Evolutionary conservation across 2,797 vertebrate genomes (phyloP).

Genomic region (Periparus ater): DNA sequence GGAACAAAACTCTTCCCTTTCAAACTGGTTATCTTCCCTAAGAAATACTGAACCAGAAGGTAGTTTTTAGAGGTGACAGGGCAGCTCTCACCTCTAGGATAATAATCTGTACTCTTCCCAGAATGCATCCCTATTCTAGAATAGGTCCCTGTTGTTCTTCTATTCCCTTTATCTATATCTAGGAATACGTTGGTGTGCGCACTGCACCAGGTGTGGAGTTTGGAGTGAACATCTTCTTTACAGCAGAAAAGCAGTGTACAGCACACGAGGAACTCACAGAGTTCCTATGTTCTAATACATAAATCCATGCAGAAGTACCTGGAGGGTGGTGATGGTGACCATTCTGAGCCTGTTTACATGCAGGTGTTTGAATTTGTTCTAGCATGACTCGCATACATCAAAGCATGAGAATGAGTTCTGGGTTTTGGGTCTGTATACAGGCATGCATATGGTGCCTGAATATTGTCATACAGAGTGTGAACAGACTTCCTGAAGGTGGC

Average conservation of each 20-base stretch:
- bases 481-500: neutral
- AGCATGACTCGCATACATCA: neutral
- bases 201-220: neutral
- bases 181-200: neutral
- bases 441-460: neutral
- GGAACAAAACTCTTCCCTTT: neutral
- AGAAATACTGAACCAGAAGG: neutral
- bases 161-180: neutral
- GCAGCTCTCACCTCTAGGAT: neutral
- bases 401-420: neutral
- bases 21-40: neutral
- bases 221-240: neutral
- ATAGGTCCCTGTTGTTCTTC: neutral
- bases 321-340: neutral
- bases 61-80: neutral
- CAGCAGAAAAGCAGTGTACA: neutral
- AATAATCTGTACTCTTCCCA: neutral
- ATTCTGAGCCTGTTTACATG: neutral
- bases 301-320: neutral
- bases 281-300: neutral
- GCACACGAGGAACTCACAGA: neutral
- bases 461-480: neutral
- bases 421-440: neutral
- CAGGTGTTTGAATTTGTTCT: neutral
- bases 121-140: neutral